These are phyloP conservation scores for Tragelaphus strepsiceros DNA, from an alignment of 2,113 vertebrate species.

Conservation along the genomic window DNA sequence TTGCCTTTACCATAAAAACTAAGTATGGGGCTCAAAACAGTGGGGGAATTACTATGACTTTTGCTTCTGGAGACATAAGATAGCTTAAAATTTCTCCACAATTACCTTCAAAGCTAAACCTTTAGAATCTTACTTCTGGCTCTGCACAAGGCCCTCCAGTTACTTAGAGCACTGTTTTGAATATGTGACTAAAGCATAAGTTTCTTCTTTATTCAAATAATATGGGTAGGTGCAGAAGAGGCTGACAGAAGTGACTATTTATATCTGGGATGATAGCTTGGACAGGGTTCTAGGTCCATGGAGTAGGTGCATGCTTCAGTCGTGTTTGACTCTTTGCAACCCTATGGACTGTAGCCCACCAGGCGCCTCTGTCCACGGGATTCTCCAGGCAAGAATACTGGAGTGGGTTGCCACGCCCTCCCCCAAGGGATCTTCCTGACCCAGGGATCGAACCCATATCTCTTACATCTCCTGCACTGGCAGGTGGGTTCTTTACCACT, in stretches of 20 bases:
- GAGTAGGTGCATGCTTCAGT: background rate
- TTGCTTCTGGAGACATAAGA: background rate
- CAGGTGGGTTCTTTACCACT: background rate
- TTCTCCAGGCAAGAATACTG: background rate
- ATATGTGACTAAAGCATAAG: conserved; percentile 3
- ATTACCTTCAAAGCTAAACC: background rate
- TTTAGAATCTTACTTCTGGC: conserved; percentile 10
- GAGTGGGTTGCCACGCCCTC: background rate
- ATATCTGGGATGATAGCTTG: background rate
- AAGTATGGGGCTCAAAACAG: background rate
- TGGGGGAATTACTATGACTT: background rate
- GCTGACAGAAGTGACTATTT: background rate
- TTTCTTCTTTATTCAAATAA: background rate
- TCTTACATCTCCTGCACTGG: background rate
- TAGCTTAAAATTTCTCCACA: background rate
- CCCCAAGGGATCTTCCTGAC: background rate
- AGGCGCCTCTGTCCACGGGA: background rate
- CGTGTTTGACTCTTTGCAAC: background rate
- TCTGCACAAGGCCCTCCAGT: background rate
- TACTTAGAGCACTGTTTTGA: background rate
- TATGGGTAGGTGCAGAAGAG: background rate
- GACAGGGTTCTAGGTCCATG: background rate
- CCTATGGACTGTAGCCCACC: background rate
- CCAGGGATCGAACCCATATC: background rate
- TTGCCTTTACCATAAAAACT: conserved; percentile 17